Evolutionary conservation across 2,888 invertebrate genomes (phyloP), one percentile per base, ranked within the genome.

Genomic region (Agriopis leucophaearia): DNA sequence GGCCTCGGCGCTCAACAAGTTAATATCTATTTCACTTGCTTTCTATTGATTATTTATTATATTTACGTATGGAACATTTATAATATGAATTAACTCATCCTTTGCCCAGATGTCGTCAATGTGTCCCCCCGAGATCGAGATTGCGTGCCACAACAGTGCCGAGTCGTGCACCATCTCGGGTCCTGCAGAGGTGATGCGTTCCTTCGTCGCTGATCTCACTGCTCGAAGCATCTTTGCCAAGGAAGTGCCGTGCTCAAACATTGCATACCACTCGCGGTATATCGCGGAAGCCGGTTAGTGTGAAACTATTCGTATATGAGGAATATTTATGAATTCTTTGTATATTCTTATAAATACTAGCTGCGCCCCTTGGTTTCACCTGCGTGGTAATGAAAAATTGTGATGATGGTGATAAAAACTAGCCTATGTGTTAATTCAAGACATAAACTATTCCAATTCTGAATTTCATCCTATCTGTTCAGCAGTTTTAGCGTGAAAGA

Each of bases 181-280:
- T 1, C 96, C 96, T 0, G 91, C 92, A 3, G 95, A 95, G 36
- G 92, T 89, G 9, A 94, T 96, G 88, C 86, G 90, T 57, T 84
- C 84, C 15, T 96, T 95, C 74, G 95, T 96, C 0, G 91, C 70
- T 1, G 47, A 78, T 16, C 71, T 86, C 95, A 79, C 76, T 0
- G 71, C 69, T 0, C 73, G 76, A 40, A 74, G 74, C 7, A 78
- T 85, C 55, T 86, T 86, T 42, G 85, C 84, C 0, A 85, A 80
- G 57, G 83, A 83, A 71, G 86, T 86, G 0, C 81, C 83, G n/a
- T 96, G 96, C 68, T 95, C 96, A 18, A 97, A 97, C 77, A 97
- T 97, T 71, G 97, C 98, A 0, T 98, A 97, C 82, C 98, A 98
- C 84, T 97, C 97, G 65, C 94, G 95, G 44, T 97, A 97, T 77